A percentile compares a stretch with the other conserved stretches of the same genome.
These are phyloP conservation scores for Heliothis subflexa DNA, from an alignment of 1,140 invertebrate species.

Conservation along the genomic window DNA sequence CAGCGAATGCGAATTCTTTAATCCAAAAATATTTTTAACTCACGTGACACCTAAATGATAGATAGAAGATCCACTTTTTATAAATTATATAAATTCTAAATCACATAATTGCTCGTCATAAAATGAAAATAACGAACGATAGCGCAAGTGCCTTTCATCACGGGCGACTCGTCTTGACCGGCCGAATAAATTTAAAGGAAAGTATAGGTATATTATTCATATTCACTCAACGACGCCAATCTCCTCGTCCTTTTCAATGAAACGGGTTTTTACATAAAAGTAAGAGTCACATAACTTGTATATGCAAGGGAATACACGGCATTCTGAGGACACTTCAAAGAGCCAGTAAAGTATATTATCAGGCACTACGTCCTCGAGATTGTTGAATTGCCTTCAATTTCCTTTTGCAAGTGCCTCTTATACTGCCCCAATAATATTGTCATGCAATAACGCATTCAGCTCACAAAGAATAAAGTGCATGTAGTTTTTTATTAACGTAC, in stretches of 20 bases:
- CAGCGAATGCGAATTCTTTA: background rate
- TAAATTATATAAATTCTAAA: too few relatives aligned
- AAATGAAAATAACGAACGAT: conserved; percentile 23
- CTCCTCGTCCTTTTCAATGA: conserved; percentile 32
- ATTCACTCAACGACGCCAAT: conserved; percentile 38
- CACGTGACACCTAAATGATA: too few relatives aligned
- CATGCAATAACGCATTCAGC: conserved; percentile 43
- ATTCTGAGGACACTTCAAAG: conserved; percentile 42
- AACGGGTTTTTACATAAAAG: conserved; percentile 40
- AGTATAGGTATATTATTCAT: conserved; percentile 39
- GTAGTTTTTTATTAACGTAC: conserved; percentile 1
- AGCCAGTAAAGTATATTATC: conserved; percentile 48
- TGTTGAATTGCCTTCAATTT: conserved; percentile 58
- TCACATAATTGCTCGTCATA: background rate
- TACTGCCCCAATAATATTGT: conserved; percentile 42
- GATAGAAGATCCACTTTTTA: background rate
- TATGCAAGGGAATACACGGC: conserved; percentile 31
- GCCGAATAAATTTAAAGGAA: conserved; percentile 21
- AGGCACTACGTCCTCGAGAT: conserved; percentile 41
- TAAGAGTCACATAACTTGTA: conserved; percentile 43
- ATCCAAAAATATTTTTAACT: background rate
- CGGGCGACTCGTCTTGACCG: conserved; percentile 13
- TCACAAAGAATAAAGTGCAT: conserved; percentile 25
- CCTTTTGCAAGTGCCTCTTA: conserved; percentile 46
- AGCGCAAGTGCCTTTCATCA: conserved; percentile 17